phyloP scores from a whole-genome alignment of 2,888 invertebrate species.

The Ctenicera cuprea region DNA sequence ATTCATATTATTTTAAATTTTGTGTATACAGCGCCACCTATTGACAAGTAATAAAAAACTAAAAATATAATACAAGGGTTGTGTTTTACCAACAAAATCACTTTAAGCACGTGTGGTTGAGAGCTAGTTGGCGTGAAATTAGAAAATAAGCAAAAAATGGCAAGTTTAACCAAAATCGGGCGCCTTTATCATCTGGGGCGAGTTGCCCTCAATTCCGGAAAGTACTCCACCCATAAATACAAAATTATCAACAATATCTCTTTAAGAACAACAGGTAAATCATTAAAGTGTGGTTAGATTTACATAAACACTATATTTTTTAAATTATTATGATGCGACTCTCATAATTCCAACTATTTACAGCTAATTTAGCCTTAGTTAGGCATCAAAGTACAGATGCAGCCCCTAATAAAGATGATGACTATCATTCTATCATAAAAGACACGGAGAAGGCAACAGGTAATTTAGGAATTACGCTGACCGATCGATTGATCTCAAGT shows the following conservation, averaged over 20 bases:
- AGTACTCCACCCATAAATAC: not conserved
- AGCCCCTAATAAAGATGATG: slow-evolving; percentile 69
- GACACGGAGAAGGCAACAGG: slow-evolving; percentile 78
- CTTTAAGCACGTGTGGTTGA: not conserved
- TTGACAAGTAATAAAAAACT: no score
- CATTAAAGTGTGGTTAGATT: slow-evolving; percentile 15
- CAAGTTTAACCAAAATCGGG: slow-evolving; percentile 58
- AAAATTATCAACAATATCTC: not conserved
- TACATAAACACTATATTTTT: not conserved
- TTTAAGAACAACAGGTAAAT: not conserved
- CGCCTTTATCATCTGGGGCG: slow-evolving; percentile 53
- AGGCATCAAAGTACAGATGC: slow-evolving; percentile 50
- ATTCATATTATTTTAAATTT: no score
- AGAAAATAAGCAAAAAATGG: slow-evolving; percentile 50
- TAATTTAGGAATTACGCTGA: slow-evolving; percentile 56
- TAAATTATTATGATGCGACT: no score
- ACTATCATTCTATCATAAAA: slow-evolving; percentile 78
- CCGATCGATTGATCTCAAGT: no score
- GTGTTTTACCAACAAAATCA: not conserved
- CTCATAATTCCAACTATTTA: no score
- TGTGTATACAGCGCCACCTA: no score
- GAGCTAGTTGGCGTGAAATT: not conserved
- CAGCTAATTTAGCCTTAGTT: not conserved
- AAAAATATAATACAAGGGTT: no score
- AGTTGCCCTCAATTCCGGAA: slow-evolving; percentile 38